These are phyloP conservation scores for Sipha flava DNA, from an alignment of 1,140 invertebrate species.

Conservation along the genomic window DNA sequence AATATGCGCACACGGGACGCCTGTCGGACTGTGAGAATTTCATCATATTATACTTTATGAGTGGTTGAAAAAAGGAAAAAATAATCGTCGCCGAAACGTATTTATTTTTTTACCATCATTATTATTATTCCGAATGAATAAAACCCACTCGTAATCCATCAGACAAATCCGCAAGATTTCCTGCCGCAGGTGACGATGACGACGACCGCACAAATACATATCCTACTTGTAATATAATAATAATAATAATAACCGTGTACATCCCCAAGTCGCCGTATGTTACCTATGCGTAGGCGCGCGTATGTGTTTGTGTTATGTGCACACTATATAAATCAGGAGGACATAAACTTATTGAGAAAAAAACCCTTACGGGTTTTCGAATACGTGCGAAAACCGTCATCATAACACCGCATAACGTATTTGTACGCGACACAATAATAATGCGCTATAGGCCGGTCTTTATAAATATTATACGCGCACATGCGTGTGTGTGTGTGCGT, in stretches of 20 bases:
- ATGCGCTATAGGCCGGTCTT: too few relatives aligned
- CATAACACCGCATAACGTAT: background rate
- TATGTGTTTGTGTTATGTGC: background rate
- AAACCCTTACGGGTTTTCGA: background rate
- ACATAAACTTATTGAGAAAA: background rate
- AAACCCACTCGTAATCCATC: background rate
- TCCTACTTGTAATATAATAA: background rate
- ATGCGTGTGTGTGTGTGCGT: too few relatives aligned
- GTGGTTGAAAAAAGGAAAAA: background rate
- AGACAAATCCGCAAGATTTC: background rate
- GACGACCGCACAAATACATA: background rate
- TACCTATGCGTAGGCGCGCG: background rate
- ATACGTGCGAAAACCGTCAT: conserved; percentile 7
- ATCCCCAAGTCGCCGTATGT: background rate
- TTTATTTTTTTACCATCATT: conserved; percentile 9
- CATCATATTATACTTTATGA: background rate
- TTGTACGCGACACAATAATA: background rate
- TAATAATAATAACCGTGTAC: background rate
- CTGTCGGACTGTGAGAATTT: background rate
- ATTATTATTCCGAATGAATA: background rate
- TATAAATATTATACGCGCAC: too few relatives aligned
- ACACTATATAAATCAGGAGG: background rate
- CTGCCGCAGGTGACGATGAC: background rate
- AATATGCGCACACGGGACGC: background rate
- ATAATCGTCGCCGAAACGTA: background rate